Base-by-base conservation (phyloP, 2,797 vertebrate genomes). In the Helostoma temminkii region DNA sequence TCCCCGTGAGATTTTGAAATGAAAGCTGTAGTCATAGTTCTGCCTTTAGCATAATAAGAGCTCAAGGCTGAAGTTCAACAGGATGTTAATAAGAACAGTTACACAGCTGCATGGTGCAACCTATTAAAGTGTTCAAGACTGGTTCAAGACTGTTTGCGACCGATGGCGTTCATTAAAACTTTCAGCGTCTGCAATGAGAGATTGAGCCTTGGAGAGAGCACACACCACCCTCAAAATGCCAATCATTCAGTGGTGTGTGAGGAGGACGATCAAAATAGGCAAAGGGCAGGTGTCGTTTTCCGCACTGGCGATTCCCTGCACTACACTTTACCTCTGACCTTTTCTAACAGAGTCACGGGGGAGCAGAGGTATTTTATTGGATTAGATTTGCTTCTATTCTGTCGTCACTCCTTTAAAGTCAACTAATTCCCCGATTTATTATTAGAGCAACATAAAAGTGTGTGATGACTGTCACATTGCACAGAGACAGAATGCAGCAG, bases 261-360 rank as follows among this genome's bases (percentile, higher is more conserved):
- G 76, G 71, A 53, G 76, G 71, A 53, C 56, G 89, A 90, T 93
- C 80, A 89, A 94, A 94, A 94, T 93, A 94, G 90, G 89, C 74
- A 88, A 91, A 91, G 90, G 91, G 88, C 84, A 90, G 90, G 91
- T 93, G 92, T 94, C 90, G 46, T 82, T 93, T 95, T 93, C 90
- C 92, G 81, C 72, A 68, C 56, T 78, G 85, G 68, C 62, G 53
- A 73, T 87, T 82, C 66, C 68, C 74, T 73, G 78, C 79, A 50
- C 73, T 71, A 84, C 75, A 84, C 57, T 82, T 86, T 89, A 87
- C 85, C 88, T 90, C 82, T 95, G 93, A 94, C 94, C 93, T 95
- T 93, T 92, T 90, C 84, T 56, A 65, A 70, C 48, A 71, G 65
- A 84, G 78, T 80, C 86, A 39, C 22, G 2, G n/a, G 53, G 68